Evolutionary conservation across 1,140 invertebrate genomes (phyloP), one percentile per base, ranked within the genome.

Genomic region (Physella acuta): DNA sequence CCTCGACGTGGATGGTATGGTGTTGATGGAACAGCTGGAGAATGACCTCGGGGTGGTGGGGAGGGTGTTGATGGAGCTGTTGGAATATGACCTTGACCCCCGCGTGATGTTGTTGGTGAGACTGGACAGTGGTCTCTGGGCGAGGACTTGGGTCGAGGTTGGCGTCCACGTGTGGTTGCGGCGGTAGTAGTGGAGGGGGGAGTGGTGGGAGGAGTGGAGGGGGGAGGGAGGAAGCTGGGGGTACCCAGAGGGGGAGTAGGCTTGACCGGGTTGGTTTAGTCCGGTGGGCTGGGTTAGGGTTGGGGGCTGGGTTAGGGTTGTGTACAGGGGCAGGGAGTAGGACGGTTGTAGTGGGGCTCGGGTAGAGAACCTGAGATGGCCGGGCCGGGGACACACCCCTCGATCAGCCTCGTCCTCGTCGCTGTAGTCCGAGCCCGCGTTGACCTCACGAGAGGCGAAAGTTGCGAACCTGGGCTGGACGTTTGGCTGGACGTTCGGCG

Each of bases 111-210:
- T 52, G 49, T 64, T 64, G 24, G 62, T 64, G 1, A 64, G 44
- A n/a, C 62, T 64, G 62, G 62, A 33, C 31, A 64, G 20, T 16
- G 62, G 62, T 33, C 62, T 28, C 62, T 52, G 62, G 11, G 44
- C 17, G 8, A 64, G 44, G 14, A 53, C 37, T 30, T 64, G 51
- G 30, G 2, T 64, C 31, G 62, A 52, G 14, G 33, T 64, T 16
- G 62, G 62, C 4, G 62, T 36, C 62, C 62, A 64, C 14, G 62
- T 64, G 49, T 64, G 39, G 62, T 51, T 64, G 20, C 62, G 62
- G 14, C 62, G 39, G 30, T 64, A 64, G 20, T 51, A 30, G 14
- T 64, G 62, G 2, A 64, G 28, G 3, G 62, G 37, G 14, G 62
- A 64, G 62, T 52, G 39, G 28, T 36, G 62, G 26, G 34, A 64